These are phyloP conservation scores for Charaxes varanes DNA, from an alignment of 1,140 invertebrate species.

Conservation along the genomic window DNA sequence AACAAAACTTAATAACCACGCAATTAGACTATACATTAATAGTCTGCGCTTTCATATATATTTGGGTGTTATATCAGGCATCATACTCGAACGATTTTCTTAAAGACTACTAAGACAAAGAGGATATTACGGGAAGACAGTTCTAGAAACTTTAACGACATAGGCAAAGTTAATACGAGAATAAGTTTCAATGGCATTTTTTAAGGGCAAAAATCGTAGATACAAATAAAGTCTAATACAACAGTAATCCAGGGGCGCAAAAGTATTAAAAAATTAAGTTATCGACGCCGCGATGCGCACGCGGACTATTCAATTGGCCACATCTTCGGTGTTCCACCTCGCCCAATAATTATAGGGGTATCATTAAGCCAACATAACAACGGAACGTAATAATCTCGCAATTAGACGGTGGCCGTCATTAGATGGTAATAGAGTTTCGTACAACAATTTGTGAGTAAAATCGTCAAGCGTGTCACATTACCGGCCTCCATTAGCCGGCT, in stretches of 20 bases:
- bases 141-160: too few species aligned
- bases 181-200: too few species aligned
- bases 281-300: too few species aligned
- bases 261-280: too few species aligned
- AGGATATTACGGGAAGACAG: too few species aligned
- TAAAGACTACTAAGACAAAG: too few species aligned
- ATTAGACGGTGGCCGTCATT: slow-evolving; percentile 70
- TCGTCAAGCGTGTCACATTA: slow-evolving; percentile 74
- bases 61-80: too few species aligned
- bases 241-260: too few species aligned
- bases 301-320: slow-evolving; percentile 62
- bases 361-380: slow-evolving; percentile 67
- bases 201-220: too few species aligned
- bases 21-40: slow-evolving; percentile 51
- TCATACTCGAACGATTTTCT: slow-evolving; percentile 36
- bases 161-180: too few species aligned
- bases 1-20: slow-evolving; percentile 69
- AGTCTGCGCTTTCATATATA: slow-evolving; percentile 50
- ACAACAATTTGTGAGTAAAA: slow-evolving; percentile 71
- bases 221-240: too few species aligned
- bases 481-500: slow-evolving; percentile 68
- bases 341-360: slow-evolving; percentile 64
- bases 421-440: slow-evolving; percentile 70
- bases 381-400: slow-evolving; percentile 69
- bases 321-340: slow-evolving; percentile 70